Evolutionary conservation across 2,888 invertebrate species (phyloP).

Genomic region (Acanthosepion pharaonis): DNA sequence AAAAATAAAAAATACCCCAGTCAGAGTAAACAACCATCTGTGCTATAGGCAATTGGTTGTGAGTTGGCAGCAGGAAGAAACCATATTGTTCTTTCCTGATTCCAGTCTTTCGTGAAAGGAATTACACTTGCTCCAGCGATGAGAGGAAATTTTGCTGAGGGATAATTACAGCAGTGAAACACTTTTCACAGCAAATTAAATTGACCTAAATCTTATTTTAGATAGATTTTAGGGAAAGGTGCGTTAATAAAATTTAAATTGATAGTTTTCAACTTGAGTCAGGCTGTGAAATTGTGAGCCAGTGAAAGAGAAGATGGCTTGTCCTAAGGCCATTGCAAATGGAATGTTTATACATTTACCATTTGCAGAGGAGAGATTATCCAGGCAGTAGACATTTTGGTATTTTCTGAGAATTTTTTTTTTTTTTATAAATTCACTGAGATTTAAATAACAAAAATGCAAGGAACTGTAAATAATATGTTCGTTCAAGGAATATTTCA

Average conservation of each 20-base stretch:
- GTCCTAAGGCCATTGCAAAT: background rate
- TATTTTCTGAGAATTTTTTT: background rate
- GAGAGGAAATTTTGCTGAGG: background rate
- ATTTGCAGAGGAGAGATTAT: background rate
- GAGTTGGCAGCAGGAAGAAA: background rate
- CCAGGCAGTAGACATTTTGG: background rate
- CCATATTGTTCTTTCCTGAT: background rate
- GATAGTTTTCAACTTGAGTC: background rate
- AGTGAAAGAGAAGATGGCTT: background rate
- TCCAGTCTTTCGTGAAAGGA: background rate
- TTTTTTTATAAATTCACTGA: background rate
- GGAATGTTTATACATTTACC: background rate
- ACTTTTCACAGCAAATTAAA: slow-evolving; percentile 18
- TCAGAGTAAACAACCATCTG: background rate
- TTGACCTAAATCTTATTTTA: background rate
- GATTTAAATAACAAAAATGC: background rate
- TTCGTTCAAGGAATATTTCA: background rate
- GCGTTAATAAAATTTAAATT: slow-evolving; percentile 33
- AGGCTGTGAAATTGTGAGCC: background rate
- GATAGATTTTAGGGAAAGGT: slow-evolving; percentile 17
- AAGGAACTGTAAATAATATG: background rate
- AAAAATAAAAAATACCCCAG: background rate
- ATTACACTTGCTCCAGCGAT: background rate
- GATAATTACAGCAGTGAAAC: background rate
- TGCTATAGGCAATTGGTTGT: background rate